Base-by-base conservation (phyloP, 2,888 invertebrate species). In the Melanchra persicariae region DNA sequence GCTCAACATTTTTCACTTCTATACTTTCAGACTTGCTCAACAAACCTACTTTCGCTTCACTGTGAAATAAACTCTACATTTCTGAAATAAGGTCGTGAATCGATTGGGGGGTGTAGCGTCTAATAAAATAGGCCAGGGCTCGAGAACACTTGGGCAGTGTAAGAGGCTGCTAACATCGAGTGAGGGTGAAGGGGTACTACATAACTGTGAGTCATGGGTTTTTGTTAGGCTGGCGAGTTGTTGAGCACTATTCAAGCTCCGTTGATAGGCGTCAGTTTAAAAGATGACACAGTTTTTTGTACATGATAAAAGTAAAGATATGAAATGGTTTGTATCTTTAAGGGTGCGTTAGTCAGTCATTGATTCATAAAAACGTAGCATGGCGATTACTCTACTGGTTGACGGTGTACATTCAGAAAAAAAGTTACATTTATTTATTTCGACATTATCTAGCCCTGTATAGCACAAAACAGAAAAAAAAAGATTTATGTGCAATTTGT, bases 51-150 rank as follows among this genome's bases (percentile, higher is more conserved):
- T 1, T 37, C 3, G 0, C 22, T 1, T 6, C 70, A 70, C 34
- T 47, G 55, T 7, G 84, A 85, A 85, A 68, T n/a, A 60, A 57
- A 81, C 89, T 79, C 57, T 85, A 79, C 1, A 0, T 0, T 7
- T 6, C 8, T 0, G 34, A 1, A 22, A 51, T 81, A 92, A 74
- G 85, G 89, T 83, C 58, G 59, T 74, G 45, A 87, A 76, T 88
- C n/a, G 55, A 74, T 77, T 81, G 77, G 19, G 3, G 19, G 40
- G 26, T 8, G 19, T 43, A 55, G 66, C 72, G 83, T 86, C 86
- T 90, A 87, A 86, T 88, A 88, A 92, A 90, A 91, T 91, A 92
- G 92, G 92, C 84, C 92, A 91, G 76, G 78, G 64, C 81, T 85
- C 71, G 70, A 87, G 87, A 77, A 65, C 85, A 68, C 89, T 89